These are phyloP conservation scores for Tetranychus cinnabarinus DNA, from an alignment of 1,140 invertebrate genomes.

Conservation along the genomic window DNA sequence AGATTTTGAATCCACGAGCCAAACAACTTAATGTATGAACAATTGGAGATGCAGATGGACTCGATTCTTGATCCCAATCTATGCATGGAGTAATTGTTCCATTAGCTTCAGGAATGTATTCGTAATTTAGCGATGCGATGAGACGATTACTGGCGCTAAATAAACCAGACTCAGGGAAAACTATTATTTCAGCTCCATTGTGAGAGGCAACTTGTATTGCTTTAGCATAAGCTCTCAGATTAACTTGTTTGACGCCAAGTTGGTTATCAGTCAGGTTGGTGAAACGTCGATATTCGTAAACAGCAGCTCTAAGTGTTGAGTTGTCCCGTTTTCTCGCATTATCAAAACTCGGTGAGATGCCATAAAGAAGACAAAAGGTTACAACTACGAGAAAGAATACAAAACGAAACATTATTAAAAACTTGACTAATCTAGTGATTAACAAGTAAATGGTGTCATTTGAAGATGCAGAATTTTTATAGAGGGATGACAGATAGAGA, in stretches of 20 bases:
- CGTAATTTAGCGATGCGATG: neutral
- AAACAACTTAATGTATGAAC: constrained; percentile 27
- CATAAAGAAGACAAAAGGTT: too few species aligned
- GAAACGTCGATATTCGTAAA: neutral
- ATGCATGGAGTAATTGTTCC: neutral
- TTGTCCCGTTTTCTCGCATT: too few species aligned
- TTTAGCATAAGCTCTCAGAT: constrained; percentile 4
- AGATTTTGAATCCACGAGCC: constrained; percentile 26
- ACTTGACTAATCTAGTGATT: too few species aligned
- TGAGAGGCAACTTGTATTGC: constrained; percentile 2
- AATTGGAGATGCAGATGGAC: neutral
- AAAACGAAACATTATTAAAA: too few species aligned
- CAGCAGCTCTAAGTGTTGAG: neutral
- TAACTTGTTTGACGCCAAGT: neutral
- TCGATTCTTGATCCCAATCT: neutral
- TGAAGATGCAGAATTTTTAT: too few species aligned
- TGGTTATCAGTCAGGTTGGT: neutral
- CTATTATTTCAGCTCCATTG: constrained; percentile 45
- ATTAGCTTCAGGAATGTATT: neutral
- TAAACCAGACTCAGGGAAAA: constrained; percentile 49
- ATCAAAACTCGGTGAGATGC: too few species aligned
- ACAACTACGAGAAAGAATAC: too few species aligned
- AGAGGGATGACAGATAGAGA: too few species aligned
- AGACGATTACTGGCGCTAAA: neutral
- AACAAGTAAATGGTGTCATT: too few species aligned